Conservation (phyloP, 2,113 vertebrate species). For the Dicerorhinus sumatrensis region DNA sequence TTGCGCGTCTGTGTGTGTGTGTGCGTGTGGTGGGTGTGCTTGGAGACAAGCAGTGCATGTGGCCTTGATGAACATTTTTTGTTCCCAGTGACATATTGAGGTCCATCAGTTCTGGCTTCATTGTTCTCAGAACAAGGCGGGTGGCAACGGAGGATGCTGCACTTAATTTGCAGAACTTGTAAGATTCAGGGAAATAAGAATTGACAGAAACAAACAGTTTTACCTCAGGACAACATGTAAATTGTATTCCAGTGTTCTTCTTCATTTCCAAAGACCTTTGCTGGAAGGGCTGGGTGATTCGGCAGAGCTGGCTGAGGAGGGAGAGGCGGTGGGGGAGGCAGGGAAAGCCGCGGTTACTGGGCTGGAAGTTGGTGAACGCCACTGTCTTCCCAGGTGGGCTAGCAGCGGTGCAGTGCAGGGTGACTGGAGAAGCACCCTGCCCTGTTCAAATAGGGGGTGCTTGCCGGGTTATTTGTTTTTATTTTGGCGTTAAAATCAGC, state of each 20-base stretch:
- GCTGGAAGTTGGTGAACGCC: conserved; percentile 48
- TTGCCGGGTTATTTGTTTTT: background rate
- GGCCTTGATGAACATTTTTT: conserved; percentile 82
- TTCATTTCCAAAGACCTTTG: conserved; percentile 62
- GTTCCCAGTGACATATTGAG: conserved; percentile 80
- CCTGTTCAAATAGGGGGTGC: conserved; percentile 9
- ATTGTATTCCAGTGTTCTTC: conserved; percentile 76
- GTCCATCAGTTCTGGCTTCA: conserved; percentile 79
- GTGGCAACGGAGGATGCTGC: conserved; percentile 59
- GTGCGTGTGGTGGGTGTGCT: background rate
- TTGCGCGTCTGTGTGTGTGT: background rate
- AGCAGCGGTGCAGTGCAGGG: conserved; percentile 66
- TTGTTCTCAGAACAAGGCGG: conserved; percentile 77
- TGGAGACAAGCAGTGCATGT: conserved; percentile 76
- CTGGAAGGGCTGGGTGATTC: conserved; percentile 78
- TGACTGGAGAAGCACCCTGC: conserved; percentile 69
- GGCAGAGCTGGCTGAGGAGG: conserved; percentile 60
- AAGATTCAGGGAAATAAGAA: conserved; percentile 83
- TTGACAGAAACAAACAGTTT: conserved; percentile 85
- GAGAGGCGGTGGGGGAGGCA: background rate
- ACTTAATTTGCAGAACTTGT: conserved; percentile 86
- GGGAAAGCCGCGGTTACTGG: background rate
- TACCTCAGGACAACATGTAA: conserved; percentile 82
- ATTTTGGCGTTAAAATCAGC: conserved; percentile 8
- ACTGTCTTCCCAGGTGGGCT: conserved; percentile 52